Conservation (phyloP, 2,113 vertebrate species). For the Astatoreochromis straeleni region DNA sequence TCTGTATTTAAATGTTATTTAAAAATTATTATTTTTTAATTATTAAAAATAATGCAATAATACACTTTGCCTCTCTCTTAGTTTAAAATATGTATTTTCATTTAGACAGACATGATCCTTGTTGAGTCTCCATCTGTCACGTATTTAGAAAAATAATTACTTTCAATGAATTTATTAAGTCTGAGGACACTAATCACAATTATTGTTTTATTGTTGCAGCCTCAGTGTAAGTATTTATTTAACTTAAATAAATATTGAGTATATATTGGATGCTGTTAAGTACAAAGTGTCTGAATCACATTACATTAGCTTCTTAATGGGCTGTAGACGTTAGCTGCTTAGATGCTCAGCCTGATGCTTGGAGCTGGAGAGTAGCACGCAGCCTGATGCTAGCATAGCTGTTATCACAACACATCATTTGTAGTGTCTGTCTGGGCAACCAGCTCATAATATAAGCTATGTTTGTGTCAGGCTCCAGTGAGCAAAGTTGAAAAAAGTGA, state of each 20-base stretch:
- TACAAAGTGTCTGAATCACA: not conserved
- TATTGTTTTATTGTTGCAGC: not conserved
- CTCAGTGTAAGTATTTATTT: not conserved
- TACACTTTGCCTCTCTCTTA: not conserved
- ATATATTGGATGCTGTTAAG: not conserved
- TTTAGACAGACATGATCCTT: not conserved
- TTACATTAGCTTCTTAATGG: not conserved
- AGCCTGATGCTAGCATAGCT: not conserved
- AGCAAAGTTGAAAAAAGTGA: too few relatives aligned
- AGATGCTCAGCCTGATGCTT: not conserved
- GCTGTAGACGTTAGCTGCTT: not conserved
- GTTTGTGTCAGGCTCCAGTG: not conserved
- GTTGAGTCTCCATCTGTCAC: not conserved
- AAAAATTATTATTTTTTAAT: not conserved
- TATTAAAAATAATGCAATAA: not conserved
- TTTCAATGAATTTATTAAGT: not conserved
- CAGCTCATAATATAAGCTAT: not conserved
- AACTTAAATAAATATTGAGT: not conserved
- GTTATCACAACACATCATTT: not conserved
- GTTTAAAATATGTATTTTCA: not conserved
- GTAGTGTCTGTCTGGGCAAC: not conserved
- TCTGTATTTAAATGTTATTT: not conserved
- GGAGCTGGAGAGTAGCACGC: not conserved
- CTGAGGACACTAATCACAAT: not conserved
- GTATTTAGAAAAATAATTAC: not conserved